Evolutionary conservation across 2,797 vertebrate genomes (phyloP).

Genomic region (Rhinatrema bivittatum): DNA sequence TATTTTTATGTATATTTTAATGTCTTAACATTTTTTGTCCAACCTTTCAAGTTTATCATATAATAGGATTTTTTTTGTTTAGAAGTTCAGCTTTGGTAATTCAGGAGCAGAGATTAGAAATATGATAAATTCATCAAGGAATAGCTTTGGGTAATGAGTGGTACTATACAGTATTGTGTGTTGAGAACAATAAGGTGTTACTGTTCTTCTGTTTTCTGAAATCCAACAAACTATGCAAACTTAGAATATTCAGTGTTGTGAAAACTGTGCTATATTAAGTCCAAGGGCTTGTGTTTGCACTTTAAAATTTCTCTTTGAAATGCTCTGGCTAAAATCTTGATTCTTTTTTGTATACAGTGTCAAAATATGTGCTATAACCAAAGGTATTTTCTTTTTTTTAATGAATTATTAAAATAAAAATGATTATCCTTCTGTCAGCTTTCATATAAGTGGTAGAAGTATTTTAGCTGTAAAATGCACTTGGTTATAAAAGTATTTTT

Average conservation of each 20-base stretch:
- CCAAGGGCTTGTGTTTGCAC: neutral
- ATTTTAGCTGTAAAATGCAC: no score
- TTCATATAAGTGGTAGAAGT: neutral
- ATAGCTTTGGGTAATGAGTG: neutral
- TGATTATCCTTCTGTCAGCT: neutral
- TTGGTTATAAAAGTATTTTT: no score
- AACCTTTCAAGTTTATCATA: slow-evolving; percentile 3
- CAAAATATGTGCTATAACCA: neutral
- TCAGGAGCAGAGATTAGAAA: slow-evolving; percentile 2
- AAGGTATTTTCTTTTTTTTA: slow-evolving; percentile 1
- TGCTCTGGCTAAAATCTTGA: neutral
- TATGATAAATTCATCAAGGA: neutral
- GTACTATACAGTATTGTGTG: neutral
- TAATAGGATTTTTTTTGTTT: neutral
- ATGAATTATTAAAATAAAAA: neutral
- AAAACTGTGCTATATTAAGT: neutral
- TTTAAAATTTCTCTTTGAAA: neutral
- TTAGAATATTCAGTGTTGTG: no score
- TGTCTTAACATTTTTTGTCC: slow-evolving; percentile 18
- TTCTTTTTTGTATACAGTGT: neutral
- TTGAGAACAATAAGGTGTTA: neutral
- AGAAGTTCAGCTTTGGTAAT: neutral
- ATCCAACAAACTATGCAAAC: neutral
- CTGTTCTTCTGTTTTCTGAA: neutral
- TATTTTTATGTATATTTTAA: slow-evolving; percentile 1